Base-by-base conservation (phyloP, 2,797 vertebrate species). In the Dipus sagitta region DNA sequence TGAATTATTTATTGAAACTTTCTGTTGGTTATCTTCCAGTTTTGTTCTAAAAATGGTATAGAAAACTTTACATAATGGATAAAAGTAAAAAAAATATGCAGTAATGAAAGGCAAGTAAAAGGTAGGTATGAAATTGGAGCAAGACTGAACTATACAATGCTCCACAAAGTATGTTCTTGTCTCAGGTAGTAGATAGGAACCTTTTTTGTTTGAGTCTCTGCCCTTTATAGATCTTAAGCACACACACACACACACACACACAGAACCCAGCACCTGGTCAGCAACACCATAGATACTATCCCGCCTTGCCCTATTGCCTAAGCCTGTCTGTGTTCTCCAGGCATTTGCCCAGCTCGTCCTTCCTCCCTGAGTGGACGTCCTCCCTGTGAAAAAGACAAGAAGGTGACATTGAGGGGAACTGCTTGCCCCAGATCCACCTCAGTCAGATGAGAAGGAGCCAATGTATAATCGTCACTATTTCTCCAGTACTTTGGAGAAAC, bases 21-120 rank as follows among this genome's bases (percentile, higher is more conserved):
- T 81, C 79, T 67, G 6, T 67, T 91, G 11, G n/a, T 84, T 90
- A 71, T 74, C 2, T 84, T 1, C 3, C 11, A 47, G 2, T 71
- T 38, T 91, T 15, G 82, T 67, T 75, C 28, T 91, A 38, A 77
- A 84, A 74, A 68, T 78, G 24, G 42, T 32, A 32, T 7, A 32
- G 2, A 67, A 6, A 72, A 30, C 6, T 11, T 78, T 78, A 77
- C 6, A 82, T 72, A 89, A 72, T 24, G 76, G 26, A 72, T 34
- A 87, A 3, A 72, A 26, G 20, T 77, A 90, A 12, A 92, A 88
- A 74, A 77, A 78, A 75, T 74, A 74, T 75, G 23, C 21, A 77
- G 80, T 71, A 86, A 28, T 84, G 52, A 3, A 38, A 20, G 13
- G 54, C 11, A 81, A 79, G 13, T 13, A n/a, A 18, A 87, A 74